Evolutionary conservation across 2,888 invertebrate genomes (phyloP), one percentile per base, ranked within the genome.

Genomic region (Lepidochitona cinerea): DNA sequence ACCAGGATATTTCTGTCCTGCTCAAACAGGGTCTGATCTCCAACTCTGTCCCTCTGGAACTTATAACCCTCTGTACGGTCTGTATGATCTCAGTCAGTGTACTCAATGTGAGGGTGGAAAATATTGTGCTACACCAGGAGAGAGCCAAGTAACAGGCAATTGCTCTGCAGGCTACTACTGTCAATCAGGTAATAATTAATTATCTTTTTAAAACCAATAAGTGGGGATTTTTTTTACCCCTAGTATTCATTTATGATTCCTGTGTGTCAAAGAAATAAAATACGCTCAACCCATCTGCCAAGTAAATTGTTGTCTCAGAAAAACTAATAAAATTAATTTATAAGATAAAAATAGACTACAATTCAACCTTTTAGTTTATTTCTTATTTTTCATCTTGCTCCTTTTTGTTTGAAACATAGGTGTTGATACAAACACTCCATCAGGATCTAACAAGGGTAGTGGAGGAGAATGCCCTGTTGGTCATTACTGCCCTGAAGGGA

Each of bases 131-230:
- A 77, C 80, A 0, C 82, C 84, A 12, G 88, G 83, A 6, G 81
- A 82, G 68, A 72, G 79, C 9, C 74, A 76, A 41, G 81, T 82
- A 12, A 78, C 83, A 18, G 89, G 87, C 5, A 76, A 82, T 49
- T 89, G 89, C 74, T 54, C 75, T 54, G 83, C 84, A 32, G 89
- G 89, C n/a, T 88, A 87, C 75, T 89, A 85, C 81, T 89, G 89
- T 80, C 81, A 79, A 54, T 73, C 74, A 73, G 87, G 87, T 85
- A 68, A 72, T 78, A 75, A n/a, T 41, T 18, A 18, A 18, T 18
- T 41, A 9, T 41, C 41, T 41, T 41, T 41, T 41, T 41, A 26
- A 6, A 54, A n/a, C 59, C 18, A 1, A 23, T 33, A 49, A 18
- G 14, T 37, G 32, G 18, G n/a, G 32, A 35, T 26, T 36, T 9